Base-by-base conservation (phyloP, 2,888 invertebrate species). In the Platycnemis pennipes region DNA sequence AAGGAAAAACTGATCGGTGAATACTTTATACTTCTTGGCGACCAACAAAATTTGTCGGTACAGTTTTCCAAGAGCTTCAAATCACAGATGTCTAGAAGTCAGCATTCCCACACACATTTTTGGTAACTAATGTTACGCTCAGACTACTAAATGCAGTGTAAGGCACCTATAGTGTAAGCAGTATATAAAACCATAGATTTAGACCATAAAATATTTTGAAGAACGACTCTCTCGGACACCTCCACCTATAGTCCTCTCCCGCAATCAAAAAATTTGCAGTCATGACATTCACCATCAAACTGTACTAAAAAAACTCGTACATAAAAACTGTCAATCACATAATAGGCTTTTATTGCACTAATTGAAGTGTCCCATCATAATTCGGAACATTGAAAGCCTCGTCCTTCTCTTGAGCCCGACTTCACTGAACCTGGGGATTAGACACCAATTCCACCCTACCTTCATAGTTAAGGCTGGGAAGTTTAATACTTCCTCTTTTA, bases 401-500 rank as follows among this genome's bases (percentile, higher is more conserved):
- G 37, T 37, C 22, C 37, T 16, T 77, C 13, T 63, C 22, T 22
- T 42, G 63, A 13, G n/a, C 16, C n/a, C 44, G 22, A 45, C 44
- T 91, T 63, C 63, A 91, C n/a, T 91, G 91, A n/a, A 63, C 44
- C 42, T 63, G 91, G 42, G 91, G n/a, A 63, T 91, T 91, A 26
- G 91, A 44, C 44, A 91, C 91, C 91, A 91, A 44, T 63, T 91
- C 91, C 94, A 91, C 49, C 63, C 94, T 94, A 94, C 95, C 94
- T 95, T 95, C 95, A 22, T 95, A 94, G 16, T 95, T 95, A 86
- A 96, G 95, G 94, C 95, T 95, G 4, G 96, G 96, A 87, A 96
- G 95, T 95, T 96, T 96, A 49, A 96, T 96, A 95, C 96, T 96
- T 94, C 96, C 96, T 95, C 96, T 95, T 95, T 96, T 96, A 63